Evolutionary conservation across 2,797 vertebrate species (phyloP), one percentile per base, ranked within the genome.

Genomic region (Sus cebifrons): DNA sequence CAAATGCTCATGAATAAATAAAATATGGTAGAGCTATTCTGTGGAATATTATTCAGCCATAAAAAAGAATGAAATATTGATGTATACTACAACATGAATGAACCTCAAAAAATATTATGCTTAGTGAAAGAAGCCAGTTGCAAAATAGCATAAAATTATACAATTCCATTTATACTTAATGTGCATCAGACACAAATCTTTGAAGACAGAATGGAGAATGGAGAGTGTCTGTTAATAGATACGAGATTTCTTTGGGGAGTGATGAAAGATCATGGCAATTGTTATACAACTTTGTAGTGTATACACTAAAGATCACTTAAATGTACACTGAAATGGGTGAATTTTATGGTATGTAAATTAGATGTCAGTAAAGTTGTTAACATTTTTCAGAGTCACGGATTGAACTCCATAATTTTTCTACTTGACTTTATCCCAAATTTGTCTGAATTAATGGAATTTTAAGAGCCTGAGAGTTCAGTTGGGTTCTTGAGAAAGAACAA

Each of bases 31-130:
- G 67, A 71, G 36, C 21, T 23, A 29, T 65, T 10, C 27, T 83
- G n/a, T 67, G 32, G 49, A 52, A 77, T 75, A 92, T 20, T 67
- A 96, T 68, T 91, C 20, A 64, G 12, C 40, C 64, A 89, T 86
- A 62, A 78, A 89, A 89, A 92, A 78, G 44, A 71, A 86, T 62
- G 27, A 89, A 95, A 86, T 95, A 75, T 15, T n/a, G 1, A 81
- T n/a, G 83, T 9, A 9, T 21, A 60, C 18, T 29, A 36, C 52
- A 91, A 73, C n/a, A 27, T 11, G 20, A 9, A 78, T 27, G 29
- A 85, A 56, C 25, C n/a, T 94, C 14, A 87, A 71, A 96, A 90
- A 49, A 56, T 54, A 86, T 27, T 79, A 83, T 29, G 16, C 71
- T 87, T 78, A 70, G 32, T 82, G 71, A 88, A 89, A 91, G 70